Percentiles rank a stretch among this genome's conserved stretches.
Evolutionary conservation across 2,113 vertebrate genomes (phyloP).

Genomic region (Pedionomus torquatus): DNA sequence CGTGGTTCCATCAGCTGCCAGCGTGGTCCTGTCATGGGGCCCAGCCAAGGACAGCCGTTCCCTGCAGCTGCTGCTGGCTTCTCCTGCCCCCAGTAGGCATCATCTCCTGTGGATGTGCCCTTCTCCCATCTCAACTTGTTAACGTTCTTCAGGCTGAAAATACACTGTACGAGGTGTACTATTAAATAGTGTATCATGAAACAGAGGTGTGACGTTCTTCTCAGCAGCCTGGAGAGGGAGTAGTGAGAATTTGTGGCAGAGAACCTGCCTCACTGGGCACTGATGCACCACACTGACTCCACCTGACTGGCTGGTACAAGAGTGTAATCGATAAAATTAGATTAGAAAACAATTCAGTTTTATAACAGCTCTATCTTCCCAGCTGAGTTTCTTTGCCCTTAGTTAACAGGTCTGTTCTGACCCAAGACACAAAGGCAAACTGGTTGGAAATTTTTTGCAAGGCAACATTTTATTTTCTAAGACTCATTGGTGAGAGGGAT

Average conservation of each 20-base stretch:
- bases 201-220: background rate
- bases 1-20: background rate
- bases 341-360: background rate
- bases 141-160: background rate
- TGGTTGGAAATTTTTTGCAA: background rate
- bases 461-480: background rate
- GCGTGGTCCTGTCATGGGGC: background rate
- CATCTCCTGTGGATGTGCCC: background rate
- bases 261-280: background rate
- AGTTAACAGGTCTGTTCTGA: background rate
- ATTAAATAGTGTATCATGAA: background rate
- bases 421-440: background rate
- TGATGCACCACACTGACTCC: accelerated
- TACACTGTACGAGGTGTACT: accelerated
- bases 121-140: background rate
- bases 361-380: background rate
- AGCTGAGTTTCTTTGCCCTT: background rate
- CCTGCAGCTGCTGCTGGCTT: accelerated
- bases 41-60: accelerated
- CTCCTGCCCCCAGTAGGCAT: accelerated
- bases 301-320: background rate
- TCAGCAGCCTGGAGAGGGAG: background rate
- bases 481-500: background rate
- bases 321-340: background rate
- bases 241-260: accelerated